Evolutionary conservation across 2,797 vertebrate genomes (phyloP).

Genomic region (Pachyuromys duprasi): DNA sequence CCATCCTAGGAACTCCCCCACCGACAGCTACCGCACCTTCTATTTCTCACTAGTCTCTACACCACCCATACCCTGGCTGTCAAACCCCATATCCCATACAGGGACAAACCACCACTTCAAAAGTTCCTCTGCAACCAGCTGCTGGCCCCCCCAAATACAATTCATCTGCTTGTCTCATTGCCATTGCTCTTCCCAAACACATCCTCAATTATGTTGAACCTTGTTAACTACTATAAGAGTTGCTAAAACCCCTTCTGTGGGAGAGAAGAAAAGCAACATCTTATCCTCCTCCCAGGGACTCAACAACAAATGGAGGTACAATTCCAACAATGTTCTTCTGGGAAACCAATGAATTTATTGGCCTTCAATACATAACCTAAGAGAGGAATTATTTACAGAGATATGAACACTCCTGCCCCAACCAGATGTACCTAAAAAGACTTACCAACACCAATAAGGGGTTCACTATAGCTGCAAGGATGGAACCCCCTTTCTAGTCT

Average conservation of each 20-base stretch:
- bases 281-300: too few species aligned
- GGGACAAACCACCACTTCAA: not conserved
- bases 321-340: not conserved
- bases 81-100: not conserved
- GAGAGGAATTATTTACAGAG: not conserved
- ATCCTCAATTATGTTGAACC: not conserved
- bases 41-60: not conserved
- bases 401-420: not conserved
- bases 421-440: not conserved
- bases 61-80: too few species aligned
- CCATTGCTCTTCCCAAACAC: not conserved
- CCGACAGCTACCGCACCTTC: not conserved
- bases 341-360: not conserved
- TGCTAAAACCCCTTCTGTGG: not conserved
- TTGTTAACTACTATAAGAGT: not conserved
- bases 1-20: not conserved
- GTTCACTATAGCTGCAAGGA: not conserved
- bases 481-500: too few species aligned
- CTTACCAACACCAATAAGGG: too few species aligned
- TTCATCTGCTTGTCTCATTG: not conserved
- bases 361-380: not conserved
- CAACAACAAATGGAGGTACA: not conserved
- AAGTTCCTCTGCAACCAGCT: not conserved
- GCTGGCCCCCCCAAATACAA: not conserved
- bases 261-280: not conserved